Evolutionary conservation across 1,140 invertebrate species (phyloP).

Genomic region (Bombus haemorrhoidalis): DNA sequence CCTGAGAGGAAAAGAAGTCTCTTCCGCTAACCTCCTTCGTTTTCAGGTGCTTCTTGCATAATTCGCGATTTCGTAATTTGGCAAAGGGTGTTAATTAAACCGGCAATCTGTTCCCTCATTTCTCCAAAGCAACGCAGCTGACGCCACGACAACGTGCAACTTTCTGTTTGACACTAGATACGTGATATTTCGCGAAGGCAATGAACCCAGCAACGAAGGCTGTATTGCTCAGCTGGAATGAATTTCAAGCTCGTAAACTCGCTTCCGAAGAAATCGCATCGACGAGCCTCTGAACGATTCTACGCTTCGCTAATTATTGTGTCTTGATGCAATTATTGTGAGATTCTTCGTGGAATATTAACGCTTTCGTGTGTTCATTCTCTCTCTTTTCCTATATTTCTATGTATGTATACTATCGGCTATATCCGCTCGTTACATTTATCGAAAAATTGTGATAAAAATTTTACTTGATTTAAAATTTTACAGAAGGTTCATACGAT

Average conservation of each 20-base stretch:
- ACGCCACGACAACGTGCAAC: conserved; percentile 47
- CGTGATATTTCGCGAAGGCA: conserved; percentile 25
- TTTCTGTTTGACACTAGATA: conserved; percentile 44
- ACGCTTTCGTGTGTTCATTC: neutral
- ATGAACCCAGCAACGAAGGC: neutral
- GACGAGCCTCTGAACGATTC: neutral
- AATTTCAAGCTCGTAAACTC: conserved; percentile 21
- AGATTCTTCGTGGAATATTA: conserved; percentile 3
- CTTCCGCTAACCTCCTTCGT: neutral
- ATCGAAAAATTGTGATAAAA: no score
- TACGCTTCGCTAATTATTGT: conserved; percentile 18
- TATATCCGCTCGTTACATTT: neutral
- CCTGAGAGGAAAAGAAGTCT: conserved; percentile 24
- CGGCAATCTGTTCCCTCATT: conserved; percentile 36
- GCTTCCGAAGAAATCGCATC: neutral
- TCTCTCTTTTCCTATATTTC: neutral
- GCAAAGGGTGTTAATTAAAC: conserved; percentile 49
- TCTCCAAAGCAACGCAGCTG: conserved; percentile 36
- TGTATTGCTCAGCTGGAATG: neutral
- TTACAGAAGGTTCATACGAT: no score
- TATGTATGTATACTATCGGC: neutral
- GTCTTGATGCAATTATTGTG: neutral
- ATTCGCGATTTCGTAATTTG: conserved; percentile 44
- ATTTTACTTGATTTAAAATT: no score
- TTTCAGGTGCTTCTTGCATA: conserved; percentile 42